phyloP scores from a whole-genome alignment of 2,888 invertebrate species.

The Drosophila subquinaria region DNA sequence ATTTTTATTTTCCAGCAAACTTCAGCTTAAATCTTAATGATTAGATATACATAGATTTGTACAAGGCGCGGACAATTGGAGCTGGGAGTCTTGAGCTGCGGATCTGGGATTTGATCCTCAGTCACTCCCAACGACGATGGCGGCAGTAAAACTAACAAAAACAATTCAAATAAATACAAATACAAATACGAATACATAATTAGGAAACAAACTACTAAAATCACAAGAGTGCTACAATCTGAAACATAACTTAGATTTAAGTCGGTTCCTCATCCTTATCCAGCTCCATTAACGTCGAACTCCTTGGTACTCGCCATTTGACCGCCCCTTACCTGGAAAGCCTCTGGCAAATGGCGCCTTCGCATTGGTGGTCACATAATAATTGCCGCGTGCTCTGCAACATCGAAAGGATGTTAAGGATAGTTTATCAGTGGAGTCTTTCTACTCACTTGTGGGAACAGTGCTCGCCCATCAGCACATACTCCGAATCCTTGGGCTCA shows the following conservation, averaged over 20 bases:
- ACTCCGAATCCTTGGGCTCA: slow-evolving; percentile 91
- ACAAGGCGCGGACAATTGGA: slow-evolving; percentile 60
- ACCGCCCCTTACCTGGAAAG: slow-evolving; percentile 88
- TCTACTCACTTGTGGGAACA: slow-evolving; percentile 90
- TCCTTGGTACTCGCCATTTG: slow-evolving; percentile 83
- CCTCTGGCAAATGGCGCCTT: slow-evolving; percentile 94
- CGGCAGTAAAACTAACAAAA: slow-evolving; percentile 60
- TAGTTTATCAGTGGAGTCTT: not conserved
- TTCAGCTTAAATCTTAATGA: slow-evolving; percentile 67
- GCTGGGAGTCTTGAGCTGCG: slow-evolving; percentile 14
- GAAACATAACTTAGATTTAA: slow-evolving; percentile 15
- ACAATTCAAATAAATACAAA: slow-evolving; percentile 64
- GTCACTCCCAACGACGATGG: slow-evolving; percentile 56
- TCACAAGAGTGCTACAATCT: slow-evolving; percentile 71
- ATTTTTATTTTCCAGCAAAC: slow-evolving; percentile 31
- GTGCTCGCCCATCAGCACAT: slow-evolving; percentile 95
- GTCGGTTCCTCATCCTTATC: not conserved
- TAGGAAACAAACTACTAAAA: slow-evolving; percentile 79
- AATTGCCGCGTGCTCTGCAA: slow-evolving; percentile 92
- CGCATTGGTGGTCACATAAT: slow-evolving; percentile 94
- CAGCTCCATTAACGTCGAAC: slow-evolving; percentile 71
- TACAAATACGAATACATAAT: slow-evolving; percentile 23
- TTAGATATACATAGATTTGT: slow-evolving; percentile 72
- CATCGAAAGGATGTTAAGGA: not conserved
- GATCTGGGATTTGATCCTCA: slow-evolving; percentile 1